Base-by-base conservation (phyloP, 2,113 vertebrate species). In the Coryphaenoides rupestris region DNA sequence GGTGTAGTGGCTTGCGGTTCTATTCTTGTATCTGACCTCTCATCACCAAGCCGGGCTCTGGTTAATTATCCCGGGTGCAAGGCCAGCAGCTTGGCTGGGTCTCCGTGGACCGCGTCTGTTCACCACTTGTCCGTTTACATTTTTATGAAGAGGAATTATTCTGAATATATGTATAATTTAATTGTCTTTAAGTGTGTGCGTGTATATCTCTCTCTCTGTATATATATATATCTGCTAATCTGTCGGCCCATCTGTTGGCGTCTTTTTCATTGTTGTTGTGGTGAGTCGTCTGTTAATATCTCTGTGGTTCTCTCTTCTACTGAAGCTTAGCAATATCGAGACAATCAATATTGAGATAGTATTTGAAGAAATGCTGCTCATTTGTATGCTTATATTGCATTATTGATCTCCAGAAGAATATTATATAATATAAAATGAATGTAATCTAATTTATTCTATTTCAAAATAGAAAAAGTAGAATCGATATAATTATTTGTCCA, bases 1-100 rank as follows among this genome's bases (percentile, higher is more conserved):
- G 87, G 87, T 88, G 87, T 88, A 83, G 74, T 71, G 74, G 76
- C 74, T 75, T 26, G 68, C 65, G 69, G 47, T 74, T 57, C 62
- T 84, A 86, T 88, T 88, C 83, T 84, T 87, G 76, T 74, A 22
- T 72, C 76, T 85, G 84, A 88, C 87, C 87, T 80, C 79, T 84
- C 81, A 86, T 87, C 80, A 84, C 81, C 78, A 76, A 71, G 78
- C 77, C 68, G 60, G 71, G 60, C 78, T 77, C 68, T 71, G 63
- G 66, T 80, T 84, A 74, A 81, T 83, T 84, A 81, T 78, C 73
- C 65, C 45, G 70, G 77, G 84, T 79, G 67, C 78, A 4, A 70
- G 73, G 33, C 33, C 60, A 74, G 69, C 69, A 72, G 47, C 23
- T 15, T 17, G 61, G 73, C 62, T 40, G 63, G 65, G 76, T 73